A percentile compares a stretch with the other conserved stretches of the same genome.
phyloP scores from a whole-genome alignment of 2,797 vertebrate genomes.

The Sciurus carolinensis region DNA sequence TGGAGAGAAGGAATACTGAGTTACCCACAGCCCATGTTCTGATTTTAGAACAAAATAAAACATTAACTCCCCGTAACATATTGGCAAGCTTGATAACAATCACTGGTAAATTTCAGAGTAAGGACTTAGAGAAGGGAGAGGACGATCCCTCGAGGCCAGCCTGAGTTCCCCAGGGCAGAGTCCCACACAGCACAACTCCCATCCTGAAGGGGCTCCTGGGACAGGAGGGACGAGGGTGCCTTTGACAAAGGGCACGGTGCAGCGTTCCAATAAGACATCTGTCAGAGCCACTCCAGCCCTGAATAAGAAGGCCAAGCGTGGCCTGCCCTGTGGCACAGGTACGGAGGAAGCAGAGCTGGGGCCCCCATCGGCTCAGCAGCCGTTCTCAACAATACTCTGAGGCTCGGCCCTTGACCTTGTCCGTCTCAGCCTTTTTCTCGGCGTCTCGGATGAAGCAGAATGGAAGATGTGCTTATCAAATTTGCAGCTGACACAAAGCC shows the following conservation, averaged over 20 bases:
- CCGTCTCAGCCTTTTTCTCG: not conserved
- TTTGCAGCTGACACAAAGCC: constrained; percentile 74
- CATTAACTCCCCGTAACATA: constrained; percentile 18
- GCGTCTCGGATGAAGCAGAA: constrained; percentile 1
- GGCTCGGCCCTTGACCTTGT: constrained; percentile 38
- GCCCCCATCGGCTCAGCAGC: rapidly evolving
- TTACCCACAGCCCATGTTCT: not conserved
- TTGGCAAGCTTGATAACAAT: not conserved
- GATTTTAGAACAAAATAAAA: not conserved
- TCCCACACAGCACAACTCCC: not conserved
- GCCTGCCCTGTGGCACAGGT: not conserved
- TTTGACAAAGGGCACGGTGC: not conserved
- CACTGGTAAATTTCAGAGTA: not conserved
- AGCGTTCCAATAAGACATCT: not conserved
- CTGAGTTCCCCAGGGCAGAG: not conserved
- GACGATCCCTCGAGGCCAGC: too few species aligned
- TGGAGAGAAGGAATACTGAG: not conserved
- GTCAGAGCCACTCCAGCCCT: not conserved
- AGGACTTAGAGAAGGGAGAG: not conserved
- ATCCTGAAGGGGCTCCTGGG: not conserved
- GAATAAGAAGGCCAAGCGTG: not conserved
- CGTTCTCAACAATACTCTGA: not conserved
- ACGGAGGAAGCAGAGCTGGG: rapidly evolving
- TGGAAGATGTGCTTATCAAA: constrained; percentile 49
- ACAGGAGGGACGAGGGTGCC: not conserved